A percentile compares a stretch with the other conserved stretches of the same genome.
These are phyloP conservation scores for Nothoprocta perdicaria DNA, from an alignment of 2,113 vertebrate genomes.

Conservation along the genomic window DNA sequence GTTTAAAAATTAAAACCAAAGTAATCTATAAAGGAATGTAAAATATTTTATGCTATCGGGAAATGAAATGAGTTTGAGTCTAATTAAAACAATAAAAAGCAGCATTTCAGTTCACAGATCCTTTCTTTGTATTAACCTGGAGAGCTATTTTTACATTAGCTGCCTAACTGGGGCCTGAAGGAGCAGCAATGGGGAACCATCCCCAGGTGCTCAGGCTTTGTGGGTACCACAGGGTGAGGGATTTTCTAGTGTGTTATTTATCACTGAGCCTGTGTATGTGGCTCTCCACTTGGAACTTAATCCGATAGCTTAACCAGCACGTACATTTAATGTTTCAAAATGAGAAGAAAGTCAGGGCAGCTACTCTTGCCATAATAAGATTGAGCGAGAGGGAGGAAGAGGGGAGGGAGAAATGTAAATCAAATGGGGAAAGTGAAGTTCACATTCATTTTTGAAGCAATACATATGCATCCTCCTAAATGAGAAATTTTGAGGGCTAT, in stretches of 20 bases:
- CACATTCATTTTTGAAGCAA: slow-evolving; percentile 52
- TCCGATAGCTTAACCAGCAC: not conserved
- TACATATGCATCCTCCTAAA: slow-evolving; percentile 68
- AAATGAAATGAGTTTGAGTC: not conserved
- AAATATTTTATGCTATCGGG: not conserved
- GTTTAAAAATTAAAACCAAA: not conserved
- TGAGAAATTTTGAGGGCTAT: slow-evolving; percentile 79
- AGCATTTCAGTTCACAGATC: not conserved
- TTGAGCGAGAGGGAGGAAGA: not conserved
- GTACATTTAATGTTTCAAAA: not conserved
- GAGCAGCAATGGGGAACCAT: not conserved
- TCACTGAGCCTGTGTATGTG: fast-evolving
- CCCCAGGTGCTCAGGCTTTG: not conserved
- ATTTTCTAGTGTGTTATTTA: not conserved
- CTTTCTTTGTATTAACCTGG: not conserved
- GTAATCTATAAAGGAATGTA: not conserved
- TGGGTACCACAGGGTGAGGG: not conserved
- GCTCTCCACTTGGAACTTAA: not conserved
- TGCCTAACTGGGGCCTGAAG: not conserved
- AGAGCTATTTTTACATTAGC: fast-evolving
- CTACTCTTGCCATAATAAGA: not conserved
- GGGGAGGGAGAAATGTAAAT: slow-evolving; percentile 24
- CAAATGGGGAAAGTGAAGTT: slow-evolving; percentile 19
- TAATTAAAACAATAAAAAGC: not conserved
- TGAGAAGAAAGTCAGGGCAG: not conserved